Percentiles rank a stretch among this genome's conserved stretches.
These are phyloP conservation scores for Dromiciops gliroides DNA, from an alignment of 2,113 vertebrate genomes.

Conservation along the genomic window DNA sequence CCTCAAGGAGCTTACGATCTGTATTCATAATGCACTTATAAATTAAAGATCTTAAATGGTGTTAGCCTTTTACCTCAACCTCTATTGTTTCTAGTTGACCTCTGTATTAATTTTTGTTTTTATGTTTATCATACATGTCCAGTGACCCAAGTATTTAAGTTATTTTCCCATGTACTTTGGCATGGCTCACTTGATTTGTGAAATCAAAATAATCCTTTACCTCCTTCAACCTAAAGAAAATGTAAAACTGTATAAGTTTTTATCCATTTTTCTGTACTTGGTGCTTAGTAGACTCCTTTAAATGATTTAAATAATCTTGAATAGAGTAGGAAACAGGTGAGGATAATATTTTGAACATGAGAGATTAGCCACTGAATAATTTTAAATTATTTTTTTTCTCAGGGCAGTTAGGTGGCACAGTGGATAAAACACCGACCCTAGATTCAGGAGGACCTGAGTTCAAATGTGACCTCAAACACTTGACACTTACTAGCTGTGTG, in stretches of 20 bases:
- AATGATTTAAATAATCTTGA: background rate
- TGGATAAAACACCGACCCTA: no score
- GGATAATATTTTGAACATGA: background rate
- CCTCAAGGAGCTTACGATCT: background rate
- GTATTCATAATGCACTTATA: background rate
- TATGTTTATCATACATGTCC: background rate
- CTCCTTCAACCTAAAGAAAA: conserved; percentile 29
- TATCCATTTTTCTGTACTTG: background rate
- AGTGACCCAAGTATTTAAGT: conserved; percentile 33
- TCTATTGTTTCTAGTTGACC: conserved; percentile 3
- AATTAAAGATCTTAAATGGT: background rate
- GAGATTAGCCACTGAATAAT: background rate
- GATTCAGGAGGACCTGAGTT: no score
- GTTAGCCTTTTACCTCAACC: background rate
- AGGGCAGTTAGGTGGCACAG: no score
- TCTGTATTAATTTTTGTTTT: background rate
- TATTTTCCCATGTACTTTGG: conserved; percentile 36
- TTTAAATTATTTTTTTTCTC: background rate
- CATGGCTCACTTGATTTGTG: conserved; percentile 17
- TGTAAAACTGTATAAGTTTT: background rate
- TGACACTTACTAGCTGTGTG: no score
- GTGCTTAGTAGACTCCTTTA: background rate
- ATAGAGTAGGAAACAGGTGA: background rate
- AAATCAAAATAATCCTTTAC: conserved; percentile 49
- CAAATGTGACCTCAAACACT: no score